phyloP scores from a whole-genome alignment of 2,888 invertebrate species.

The Netelia fuscicornis region DNA sequence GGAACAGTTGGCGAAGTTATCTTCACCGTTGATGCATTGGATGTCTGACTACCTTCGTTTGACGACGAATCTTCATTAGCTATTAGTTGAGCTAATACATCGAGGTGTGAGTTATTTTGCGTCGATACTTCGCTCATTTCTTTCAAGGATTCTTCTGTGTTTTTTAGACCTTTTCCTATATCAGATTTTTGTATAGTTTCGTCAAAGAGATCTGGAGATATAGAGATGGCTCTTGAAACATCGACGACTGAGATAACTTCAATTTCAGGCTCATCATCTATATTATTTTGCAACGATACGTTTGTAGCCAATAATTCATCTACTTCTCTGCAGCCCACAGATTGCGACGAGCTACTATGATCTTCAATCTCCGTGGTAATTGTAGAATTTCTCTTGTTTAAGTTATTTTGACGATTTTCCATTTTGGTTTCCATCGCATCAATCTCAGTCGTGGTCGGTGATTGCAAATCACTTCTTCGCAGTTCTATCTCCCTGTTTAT shows the following conservation, averaged over 20 bases:
- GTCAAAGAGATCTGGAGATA: constrained; percentile 75
- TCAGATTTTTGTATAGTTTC: constrained; percentile 47
- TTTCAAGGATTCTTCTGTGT: background rate
- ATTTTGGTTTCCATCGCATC: background rate
- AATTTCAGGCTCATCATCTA: background rate
- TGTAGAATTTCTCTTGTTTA: background rate
- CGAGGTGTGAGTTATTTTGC: constrained; percentile 60
- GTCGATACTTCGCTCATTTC: background rate
- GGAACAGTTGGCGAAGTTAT: constrained; percentile 32
- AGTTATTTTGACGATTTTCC: background rate
- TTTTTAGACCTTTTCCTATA: background rate
- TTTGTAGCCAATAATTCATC: background rate
- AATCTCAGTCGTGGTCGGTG: constrained; percentile 36
- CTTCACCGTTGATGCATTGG: constrained; percentile 1
- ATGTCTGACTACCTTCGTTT: constrained; percentile 8
- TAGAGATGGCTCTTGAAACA: constrained; percentile 40
- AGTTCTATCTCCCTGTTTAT: constrained; percentile 9
- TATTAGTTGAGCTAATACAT: constrained; percentile 64
- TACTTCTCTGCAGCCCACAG: background rate
- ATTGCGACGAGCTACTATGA: background rate
- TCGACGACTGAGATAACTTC: constrained; percentile 6
- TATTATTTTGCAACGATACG: constrained; percentile 10
- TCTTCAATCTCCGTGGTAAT: background rate
- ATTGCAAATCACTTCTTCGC: constrained; percentile 4
- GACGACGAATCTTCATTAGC: constrained; percentile 41